Percentiles rank a stretch among this genome's conserved stretches.
Conservation (phyloP, 2,113 vertebrate species). For the Tetrao urogallus region DNA sequence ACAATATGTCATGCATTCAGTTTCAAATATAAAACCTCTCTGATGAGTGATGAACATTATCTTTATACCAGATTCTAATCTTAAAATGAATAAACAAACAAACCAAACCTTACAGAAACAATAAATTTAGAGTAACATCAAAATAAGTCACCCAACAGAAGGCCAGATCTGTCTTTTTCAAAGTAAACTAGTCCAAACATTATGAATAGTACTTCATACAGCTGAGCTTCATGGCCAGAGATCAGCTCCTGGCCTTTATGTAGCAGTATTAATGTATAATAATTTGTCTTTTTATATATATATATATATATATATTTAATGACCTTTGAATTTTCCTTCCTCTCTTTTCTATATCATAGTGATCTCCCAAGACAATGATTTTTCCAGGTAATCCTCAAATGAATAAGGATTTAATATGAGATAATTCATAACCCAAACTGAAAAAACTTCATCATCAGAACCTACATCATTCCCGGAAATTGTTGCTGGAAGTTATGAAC, state of each 20-base stretch:
- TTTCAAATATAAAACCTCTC: background rate
- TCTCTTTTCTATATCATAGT: background rate
- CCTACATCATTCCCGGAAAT: too few species aligned
- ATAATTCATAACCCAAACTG: background rate
- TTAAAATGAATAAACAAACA: background rate
- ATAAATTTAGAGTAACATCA: background rate
- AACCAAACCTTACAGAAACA: accelerated
- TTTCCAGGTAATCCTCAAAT: background rate
- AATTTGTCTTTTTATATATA: background rate
- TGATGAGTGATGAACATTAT: background rate
- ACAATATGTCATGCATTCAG: background rate
- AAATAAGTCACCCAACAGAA: background rate
- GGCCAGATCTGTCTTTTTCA: background rate
- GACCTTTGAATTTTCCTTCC: background rate
- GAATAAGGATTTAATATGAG: background rate
- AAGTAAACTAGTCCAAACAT: background rate
- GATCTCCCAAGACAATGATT: background rate
- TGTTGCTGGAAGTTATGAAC: background rate
- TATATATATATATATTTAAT: background rate
- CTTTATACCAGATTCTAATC: background rate
- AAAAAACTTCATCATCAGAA: background rate
- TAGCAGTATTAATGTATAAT: background rate
- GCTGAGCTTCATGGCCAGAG: background rate
- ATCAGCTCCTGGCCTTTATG: background rate
- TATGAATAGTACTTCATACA: background rate